Conservation (phyloP, 2,797 vertebrate species). For the Sandelia bainsii region DNA sequence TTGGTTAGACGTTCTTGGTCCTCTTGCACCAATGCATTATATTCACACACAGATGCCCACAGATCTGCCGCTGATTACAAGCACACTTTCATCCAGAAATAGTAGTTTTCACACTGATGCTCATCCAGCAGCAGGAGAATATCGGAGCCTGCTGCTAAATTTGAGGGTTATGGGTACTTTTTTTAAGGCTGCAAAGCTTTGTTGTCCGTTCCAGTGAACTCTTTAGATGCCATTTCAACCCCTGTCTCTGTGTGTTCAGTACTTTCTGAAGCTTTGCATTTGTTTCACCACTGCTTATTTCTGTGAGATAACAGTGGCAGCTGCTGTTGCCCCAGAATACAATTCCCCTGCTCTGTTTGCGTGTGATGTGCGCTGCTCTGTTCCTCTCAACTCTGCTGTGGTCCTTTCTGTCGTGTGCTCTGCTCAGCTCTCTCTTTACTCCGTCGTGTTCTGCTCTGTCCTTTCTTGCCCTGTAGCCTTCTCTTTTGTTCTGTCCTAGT, state of each 20-base stretch:
- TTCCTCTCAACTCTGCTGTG: constrained; percentile 32
- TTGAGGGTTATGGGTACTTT: constrained; percentile 13
- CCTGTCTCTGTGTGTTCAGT: constrained; percentile 29
- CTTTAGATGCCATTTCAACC: constrained; percentile 62
- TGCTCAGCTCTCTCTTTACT: constrained; percentile 8
- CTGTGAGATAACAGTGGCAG: constrained; percentile 52
- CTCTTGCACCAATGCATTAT: background rate
- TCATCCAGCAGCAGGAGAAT: background rate
- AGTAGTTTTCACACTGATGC: background rate
- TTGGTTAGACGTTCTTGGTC: too few relatives aligned
- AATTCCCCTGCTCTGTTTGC: constrained; percentile 40
- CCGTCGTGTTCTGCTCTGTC: constrained; percentile 24
- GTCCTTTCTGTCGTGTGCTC: constrained; percentile 16
- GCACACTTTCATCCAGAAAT: constrained; percentile 1
- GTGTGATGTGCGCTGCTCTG: constrained; percentile 5
- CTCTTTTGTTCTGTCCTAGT: constrained; percentile 42
- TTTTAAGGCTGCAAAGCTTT: constrained; percentile 46
- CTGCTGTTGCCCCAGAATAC: constrained; percentile 50
- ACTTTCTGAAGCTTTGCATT: constrained; percentile 51
- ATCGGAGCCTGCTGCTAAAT: too few relatives aligned
- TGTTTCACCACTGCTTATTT: constrained; percentile 49
- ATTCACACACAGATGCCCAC: background rate
- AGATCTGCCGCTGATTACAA: background rate
- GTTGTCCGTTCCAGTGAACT: constrained; percentile 44
- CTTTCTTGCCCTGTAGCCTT: constrained; percentile 31